These are phyloP conservation scores for Eospalax fontanierii DNA, from an alignment of 2,797 vertebrate genomes.

Conservation along the genomic window DNA sequence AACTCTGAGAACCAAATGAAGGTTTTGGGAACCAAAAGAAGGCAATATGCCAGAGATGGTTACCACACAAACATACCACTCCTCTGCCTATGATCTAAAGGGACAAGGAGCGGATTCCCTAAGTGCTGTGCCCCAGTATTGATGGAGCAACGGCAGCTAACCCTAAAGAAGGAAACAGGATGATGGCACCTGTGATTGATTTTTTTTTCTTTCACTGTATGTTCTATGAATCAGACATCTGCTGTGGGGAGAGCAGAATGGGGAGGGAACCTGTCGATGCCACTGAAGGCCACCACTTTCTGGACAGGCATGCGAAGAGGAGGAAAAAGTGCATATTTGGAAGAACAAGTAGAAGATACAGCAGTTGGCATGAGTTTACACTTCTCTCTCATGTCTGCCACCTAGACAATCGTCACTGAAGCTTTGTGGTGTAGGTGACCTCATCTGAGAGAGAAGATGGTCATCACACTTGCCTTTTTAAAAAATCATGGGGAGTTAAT, in stretches of 20 bases:
- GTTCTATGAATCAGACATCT: no score
- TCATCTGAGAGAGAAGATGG: not conserved
- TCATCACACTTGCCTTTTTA: not conserved
- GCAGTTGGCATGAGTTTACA: not conserved
- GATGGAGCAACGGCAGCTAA: not conserved
- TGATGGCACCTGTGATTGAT: accelerated
- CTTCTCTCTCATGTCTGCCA: not conserved
- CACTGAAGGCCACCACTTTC: not conserved
- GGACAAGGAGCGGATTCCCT: not conserved
- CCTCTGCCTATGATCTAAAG: not conserved
- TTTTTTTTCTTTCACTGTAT: not conserved
- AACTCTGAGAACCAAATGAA: no score
- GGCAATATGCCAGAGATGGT: not conserved
- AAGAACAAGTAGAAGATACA: not conserved
- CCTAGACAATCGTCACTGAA: not conserved
- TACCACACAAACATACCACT: not conserved
- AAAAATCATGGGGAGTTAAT: not conserved
- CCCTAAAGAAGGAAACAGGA: not conserved
- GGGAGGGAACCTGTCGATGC: not conserved
- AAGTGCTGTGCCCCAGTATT: not conserved
- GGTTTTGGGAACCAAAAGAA: not conserved
- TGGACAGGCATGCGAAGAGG: not conserved
- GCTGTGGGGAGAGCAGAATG: not conserved
- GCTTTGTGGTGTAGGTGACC: not conserved
- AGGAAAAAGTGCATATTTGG: not conserved